A percentile compares a stretch with the other conserved stretches of the same genome.
These are phyloP conservation scores for Spea multiplicata DNA, from an alignment of 2,113 vertebrate species.

Conservation along the genomic window DNA sequence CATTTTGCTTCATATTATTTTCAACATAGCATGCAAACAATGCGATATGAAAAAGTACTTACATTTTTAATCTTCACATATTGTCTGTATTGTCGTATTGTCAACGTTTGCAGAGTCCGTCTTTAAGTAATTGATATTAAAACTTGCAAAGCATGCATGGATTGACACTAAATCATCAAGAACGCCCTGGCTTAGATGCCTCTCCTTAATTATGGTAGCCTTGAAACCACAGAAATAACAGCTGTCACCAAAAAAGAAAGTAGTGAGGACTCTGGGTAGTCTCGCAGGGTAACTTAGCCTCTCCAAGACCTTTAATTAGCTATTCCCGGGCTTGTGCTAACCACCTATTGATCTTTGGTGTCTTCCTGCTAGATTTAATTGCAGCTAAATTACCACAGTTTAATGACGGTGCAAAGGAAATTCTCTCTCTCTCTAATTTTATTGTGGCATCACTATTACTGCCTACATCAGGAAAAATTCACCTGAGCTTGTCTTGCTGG, in stretches of 20 bases:
- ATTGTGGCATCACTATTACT: constrained; percentile 25
- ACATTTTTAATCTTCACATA: too few relatives aligned
- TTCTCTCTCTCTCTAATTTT: constrained; percentile 14
- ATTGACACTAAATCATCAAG: not conserved
- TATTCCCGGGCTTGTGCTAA: constrained; percentile 31
- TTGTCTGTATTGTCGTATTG: too few relatives aligned
- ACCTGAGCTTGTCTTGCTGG: not conserved
- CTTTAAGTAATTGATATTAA: constrained; percentile 21
- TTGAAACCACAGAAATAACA: constrained; percentile 45
- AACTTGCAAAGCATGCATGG: constrained; percentile 2
- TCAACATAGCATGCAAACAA: too few relatives aligned
- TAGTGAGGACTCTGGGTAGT: constrained; percentile 45
- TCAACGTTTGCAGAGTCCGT: constrained; percentile 1
- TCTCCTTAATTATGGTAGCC: constrained; percentile 37
- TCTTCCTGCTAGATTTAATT: constrained; percentile 48
- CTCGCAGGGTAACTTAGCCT: constrained; percentile 15
- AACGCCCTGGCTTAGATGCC: constrained; percentile 11
- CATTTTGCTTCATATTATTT: too few relatives aligned
- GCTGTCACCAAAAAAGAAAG: constrained; percentile 35
- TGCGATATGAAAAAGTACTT: too few relatives aligned
- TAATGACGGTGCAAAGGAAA: constrained; percentile 45
- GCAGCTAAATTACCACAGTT: constrained; percentile 49
- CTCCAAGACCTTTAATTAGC: constrained; percentile 48
- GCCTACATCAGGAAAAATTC: not conserved
- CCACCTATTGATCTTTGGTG: constrained; percentile 49